Evolutionary conservation across 1,140 invertebrate species (phyloP).

Genomic region (Drosophila ohnishii): DNA sequence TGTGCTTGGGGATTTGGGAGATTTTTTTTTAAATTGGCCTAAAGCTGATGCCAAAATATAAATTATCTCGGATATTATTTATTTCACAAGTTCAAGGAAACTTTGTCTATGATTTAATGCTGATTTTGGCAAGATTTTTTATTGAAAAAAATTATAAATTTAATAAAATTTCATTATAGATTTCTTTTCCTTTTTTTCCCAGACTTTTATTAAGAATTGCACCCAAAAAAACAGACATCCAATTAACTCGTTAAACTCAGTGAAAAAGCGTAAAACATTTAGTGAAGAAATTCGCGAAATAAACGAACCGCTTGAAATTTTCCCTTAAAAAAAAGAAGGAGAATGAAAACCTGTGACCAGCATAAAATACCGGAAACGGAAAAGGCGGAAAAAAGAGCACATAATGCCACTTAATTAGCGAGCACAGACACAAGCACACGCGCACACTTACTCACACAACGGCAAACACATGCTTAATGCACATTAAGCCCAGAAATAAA

Average conservation of each 20-base stretch:
- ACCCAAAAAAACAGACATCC: neutral
- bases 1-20: neutral
- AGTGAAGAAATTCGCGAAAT: neutral
- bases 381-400: conserved; percentile 25
- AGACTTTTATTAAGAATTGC: neutral
- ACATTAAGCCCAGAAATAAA: conserved; percentile 34
- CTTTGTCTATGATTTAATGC: neutral
- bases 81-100: conserved; percentile 1
- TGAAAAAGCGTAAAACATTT: neutral
- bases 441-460: conserved; percentile 19
- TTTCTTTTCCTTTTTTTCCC: no score
- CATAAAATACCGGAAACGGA: conserved; percentile 33
- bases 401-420: conserved; percentile 62
- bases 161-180: neutral
- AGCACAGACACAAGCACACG: conserved; percentile 22
- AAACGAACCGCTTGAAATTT: neutral
- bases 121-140: neutral
- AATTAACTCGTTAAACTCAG: conserved; percentile 13
- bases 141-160: neutral
- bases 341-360: conserved; percentile 37
- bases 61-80: neutral
- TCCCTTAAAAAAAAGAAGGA: neutral
- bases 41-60: conserved; percentile 5
- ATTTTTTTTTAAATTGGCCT: neutral
- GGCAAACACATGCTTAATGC: conserved; percentile 51